Evolutionary conservation across 1,140 invertebrate species (phyloP).

Genomic region (Nephila pilipes): DNA sequence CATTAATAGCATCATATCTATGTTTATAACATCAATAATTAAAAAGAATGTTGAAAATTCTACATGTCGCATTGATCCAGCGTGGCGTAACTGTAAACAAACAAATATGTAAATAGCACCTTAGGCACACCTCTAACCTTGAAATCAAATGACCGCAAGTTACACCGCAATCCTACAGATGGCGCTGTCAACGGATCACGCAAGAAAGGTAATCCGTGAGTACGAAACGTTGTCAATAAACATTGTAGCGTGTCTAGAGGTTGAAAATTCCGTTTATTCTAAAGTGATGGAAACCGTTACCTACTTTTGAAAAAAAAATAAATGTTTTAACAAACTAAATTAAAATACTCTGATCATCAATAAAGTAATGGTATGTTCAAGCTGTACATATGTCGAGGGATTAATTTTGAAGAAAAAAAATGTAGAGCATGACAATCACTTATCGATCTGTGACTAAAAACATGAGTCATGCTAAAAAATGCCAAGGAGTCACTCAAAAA

Average conservation of each 20-base stretch:
- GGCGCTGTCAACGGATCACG: constrained; percentile 45
- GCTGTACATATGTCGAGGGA: neutral
- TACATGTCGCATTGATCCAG: neutral
- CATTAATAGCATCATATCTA: no score
- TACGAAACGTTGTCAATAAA: constrained; percentile 46
- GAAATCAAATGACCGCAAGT: constrained; percentile 62
- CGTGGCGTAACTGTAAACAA: constrained; percentile 37
- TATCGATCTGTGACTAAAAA: constrained; percentile 16
- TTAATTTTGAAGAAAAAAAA: neutral
- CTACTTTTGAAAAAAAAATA: neutral
- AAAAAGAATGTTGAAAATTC: no score
- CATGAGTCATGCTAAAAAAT: constrained; percentile 2
- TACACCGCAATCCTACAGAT: constrained; percentile 17
- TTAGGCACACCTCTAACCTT: constrained; percentile 42
- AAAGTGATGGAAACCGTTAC: neutral
- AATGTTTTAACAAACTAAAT: neutral
- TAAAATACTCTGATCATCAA: neutral
- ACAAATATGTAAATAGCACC: constrained; percentile 44
- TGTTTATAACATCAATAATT: no score
- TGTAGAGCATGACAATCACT: constrained; percentile 1
- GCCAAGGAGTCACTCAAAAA: neutral
- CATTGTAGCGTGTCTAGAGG: constrained; percentile 45
- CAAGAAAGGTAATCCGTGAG: neutral
- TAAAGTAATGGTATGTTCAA: neutral
- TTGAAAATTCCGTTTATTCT: neutral